Evolutionary conservation across 1,140 invertebrate genomes (phyloP).

Genomic region (Sinella curviseta): DNA sequence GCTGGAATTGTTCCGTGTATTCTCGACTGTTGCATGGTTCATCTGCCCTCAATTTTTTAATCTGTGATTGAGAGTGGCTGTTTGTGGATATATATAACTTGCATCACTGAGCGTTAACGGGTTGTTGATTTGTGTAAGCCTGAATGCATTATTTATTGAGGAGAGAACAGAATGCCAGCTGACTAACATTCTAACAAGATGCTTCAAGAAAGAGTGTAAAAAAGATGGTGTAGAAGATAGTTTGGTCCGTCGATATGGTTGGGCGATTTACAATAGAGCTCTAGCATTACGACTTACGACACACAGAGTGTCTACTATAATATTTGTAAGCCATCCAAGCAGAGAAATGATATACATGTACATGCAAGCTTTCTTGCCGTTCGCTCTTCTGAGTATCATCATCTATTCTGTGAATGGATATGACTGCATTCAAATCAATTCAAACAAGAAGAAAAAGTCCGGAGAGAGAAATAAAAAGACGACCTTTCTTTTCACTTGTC

Average conservation of each 20-base stretch:
- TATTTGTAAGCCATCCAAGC: background rate
- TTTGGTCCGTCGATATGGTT: background rate
- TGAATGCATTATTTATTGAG: slow-evolving; percentile 2
- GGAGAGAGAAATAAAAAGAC: background rate
- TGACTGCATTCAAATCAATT: slow-evolving; percentile 1
- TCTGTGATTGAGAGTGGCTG: background rate
- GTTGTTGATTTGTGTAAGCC: background rate
- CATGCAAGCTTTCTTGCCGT: background rate
- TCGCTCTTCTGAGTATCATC: background rate
- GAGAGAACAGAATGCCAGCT: background rate
- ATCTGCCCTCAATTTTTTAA: slow-evolving; percentile 17
- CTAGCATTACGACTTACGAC: background rate
- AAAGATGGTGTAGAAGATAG: slow-evolving; percentile 6
- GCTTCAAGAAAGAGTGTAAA: background rate
- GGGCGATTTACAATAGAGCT: background rate
- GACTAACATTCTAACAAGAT: background rate
- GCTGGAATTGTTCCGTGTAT: background rate
- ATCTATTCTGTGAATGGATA: background rate
- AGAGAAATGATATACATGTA: background rate
- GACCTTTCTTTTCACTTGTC: background rate
- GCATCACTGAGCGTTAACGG: background rate
- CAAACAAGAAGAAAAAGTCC: background rate
- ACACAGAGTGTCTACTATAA: no score
- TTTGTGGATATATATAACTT: background rate
- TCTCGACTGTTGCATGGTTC: background rate